Percentiles rank a stretch among this genome's conserved stretches.
These are phyloP conservation scores for Perccottus glenii DNA, from an alignment of 2,113 vertebrate species.

Conservation along the genomic window DNA sequence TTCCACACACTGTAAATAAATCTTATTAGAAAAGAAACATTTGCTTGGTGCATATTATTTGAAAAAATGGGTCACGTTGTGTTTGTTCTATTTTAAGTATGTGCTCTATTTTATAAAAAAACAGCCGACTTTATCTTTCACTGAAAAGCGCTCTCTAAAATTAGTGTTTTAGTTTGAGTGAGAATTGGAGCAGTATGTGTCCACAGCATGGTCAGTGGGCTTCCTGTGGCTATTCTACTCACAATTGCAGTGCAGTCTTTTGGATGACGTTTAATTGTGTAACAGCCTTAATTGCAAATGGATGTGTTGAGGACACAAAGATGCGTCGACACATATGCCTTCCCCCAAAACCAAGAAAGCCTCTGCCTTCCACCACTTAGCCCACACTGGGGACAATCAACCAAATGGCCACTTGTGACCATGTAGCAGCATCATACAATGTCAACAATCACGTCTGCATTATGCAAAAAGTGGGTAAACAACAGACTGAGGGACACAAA, in stretches of 20 bases:
- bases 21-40: not conserved
- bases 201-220: not conserved
- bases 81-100: not conserved
- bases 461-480: constrained; percentile 77
- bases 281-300: constrained; percentile 34
- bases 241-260: constrained; percentile 20
- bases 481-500: constrained; percentile 73
- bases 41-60: not conserved
- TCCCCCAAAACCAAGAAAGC: constrained; percentile 21
- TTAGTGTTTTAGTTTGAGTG: not conserved
- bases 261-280: constrained; percentile 30
- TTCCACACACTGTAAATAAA: not conserved
- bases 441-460: constrained; percentile 73
- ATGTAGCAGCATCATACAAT: constrained; percentile 55
- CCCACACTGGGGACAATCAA: constrained; percentile 48
- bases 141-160: not conserved
- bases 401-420: constrained; percentile 66
- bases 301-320: constrained; percentile 23
- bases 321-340: constrained; percentile 19
- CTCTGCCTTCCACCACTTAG: constrained; percentile 17
- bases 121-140: not conserved
- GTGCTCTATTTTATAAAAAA: not conserved
- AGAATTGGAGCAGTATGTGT: not conserved
- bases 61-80: not conserved
- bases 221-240: constrained; percentile 29